These are phyloP conservation scores for Sparus aurata DNA, from an alignment of 2,797 vertebrate genomes.

Conservation along the genomic window DNA sequence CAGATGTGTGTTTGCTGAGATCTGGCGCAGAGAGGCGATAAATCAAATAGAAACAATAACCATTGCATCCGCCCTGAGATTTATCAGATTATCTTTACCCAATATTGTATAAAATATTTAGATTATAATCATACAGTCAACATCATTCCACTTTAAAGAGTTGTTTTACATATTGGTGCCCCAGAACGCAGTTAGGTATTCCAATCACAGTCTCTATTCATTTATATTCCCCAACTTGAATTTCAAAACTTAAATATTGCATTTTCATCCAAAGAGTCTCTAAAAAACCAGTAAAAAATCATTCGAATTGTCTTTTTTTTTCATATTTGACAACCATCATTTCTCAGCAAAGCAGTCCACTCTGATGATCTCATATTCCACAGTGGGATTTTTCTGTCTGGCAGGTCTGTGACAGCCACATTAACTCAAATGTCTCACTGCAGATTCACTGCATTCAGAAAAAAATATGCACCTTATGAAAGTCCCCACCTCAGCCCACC, in stretches of 20 bases:
- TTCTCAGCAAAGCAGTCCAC: conserved; percentile 1
- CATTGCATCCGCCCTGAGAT: background rate
- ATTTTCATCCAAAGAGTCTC: background rate
- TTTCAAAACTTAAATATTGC: background rate
- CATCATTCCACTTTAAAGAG: background rate
- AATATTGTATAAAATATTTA: background rate
- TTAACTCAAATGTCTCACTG: conserved; percentile 70
- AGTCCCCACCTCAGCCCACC: conserved; percentile 60
- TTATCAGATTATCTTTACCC: background rate
- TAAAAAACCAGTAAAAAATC: background rate
- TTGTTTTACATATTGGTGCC: background rate
- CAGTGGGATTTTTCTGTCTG: conserved; percentile 30
- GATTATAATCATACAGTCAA: background rate
- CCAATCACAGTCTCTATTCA: background rate
- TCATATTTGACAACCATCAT: background rate
- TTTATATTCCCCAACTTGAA: background rate
- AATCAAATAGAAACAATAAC: background rate
- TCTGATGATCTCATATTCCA: background rate
- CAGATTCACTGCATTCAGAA: conserved; percentile 68
- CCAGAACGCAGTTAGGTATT: background rate
- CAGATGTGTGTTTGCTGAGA: background rate
- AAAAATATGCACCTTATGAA: conserved; percentile 49
- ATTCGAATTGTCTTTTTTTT: background rate
- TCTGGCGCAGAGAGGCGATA: background rate
- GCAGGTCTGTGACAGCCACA: conserved; percentile 56